Evolutionary conservation across 2,113 vertebrate genomes (phyloP).

Genomic region (Thymallus thymallus): DNA sequence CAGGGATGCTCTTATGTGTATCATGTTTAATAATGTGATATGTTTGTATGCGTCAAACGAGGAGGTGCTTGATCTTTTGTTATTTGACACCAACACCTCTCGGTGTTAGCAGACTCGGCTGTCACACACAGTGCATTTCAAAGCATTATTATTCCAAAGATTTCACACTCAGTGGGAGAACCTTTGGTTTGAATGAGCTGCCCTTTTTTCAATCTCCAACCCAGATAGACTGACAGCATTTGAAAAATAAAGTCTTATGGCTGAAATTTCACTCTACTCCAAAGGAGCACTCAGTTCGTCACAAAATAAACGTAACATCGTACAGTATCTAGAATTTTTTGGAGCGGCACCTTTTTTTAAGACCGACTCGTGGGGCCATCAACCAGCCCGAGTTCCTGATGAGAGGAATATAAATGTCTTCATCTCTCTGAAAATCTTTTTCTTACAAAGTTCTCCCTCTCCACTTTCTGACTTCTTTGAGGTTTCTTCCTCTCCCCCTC

Average conservation of each 20-base stretch:
- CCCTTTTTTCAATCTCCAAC: constrained; percentile 23
- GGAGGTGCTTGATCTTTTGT: constrained; percentile 30
- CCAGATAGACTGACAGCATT: constrained; percentile 23
- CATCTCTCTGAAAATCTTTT: constrained; percentile 1
- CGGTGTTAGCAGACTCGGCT: constrained; percentile 53
- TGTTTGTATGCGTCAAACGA: not conserved
- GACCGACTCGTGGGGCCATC: constrained; percentile 43
- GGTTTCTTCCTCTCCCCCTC: constrained; percentile 23
- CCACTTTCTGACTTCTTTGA: constrained; percentile 5
- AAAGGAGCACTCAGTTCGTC: constrained; percentile 20
- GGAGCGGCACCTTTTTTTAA: not conserved
- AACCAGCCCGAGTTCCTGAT: constrained; percentile 6
- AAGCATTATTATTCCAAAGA: constrained; percentile 48
- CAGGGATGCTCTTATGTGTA: not conserved
- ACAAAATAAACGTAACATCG: constrained; percentile 6
- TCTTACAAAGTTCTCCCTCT: constrained; percentile 34
- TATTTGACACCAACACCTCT: constrained; percentile 55
- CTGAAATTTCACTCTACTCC: constrained; percentile 31
- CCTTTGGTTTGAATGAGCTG: constrained; percentile 30
- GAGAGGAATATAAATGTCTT: constrained; percentile 36
- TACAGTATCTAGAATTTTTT: constrained; percentile 9
- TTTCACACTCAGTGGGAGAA: constrained; percentile 41
- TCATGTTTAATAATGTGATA: constrained; percentile 2
- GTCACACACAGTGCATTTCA: constrained; percentile 54
- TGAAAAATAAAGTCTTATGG: constrained; percentile 18